Base-by-base conservation (phyloP, 2,797 vertebrate genomes). In the Mormyrus hasselquistii region DNA sequence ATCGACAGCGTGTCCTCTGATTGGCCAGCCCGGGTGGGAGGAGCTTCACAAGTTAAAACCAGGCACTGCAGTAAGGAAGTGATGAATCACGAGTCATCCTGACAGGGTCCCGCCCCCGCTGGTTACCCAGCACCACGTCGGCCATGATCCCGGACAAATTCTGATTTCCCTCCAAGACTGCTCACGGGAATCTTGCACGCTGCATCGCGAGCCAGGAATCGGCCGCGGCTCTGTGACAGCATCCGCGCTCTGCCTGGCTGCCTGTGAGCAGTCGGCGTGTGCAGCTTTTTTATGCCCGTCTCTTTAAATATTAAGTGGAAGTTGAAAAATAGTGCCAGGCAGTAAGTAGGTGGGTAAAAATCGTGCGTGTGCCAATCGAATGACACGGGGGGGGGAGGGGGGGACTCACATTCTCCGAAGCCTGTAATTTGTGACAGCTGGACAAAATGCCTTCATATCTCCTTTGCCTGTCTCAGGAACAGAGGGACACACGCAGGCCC, bases 141-240 rank as follows among this genome's bases (percentile, higher is more conserved):
- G 73, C 73, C 73, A 41, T 76, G 73, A 76, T 76, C 73, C 73
- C 73, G 73, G 73, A 76, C 73, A 76, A 76, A 76, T 76, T 76
- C 73, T 76, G 73, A 76, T 41, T 44, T 76, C 34, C 38, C 73
- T 76, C 73, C 73, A 76, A 76, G 34, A 76, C 16, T 8, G 29
- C 73, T 76, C 38, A 19, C 73, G 73, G 73, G 73, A 76, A 41
- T 44, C 12, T 38, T 76, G 73, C 38, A 38, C 6, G 34, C 73
- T 1, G 29, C 38, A 38, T 9, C 34, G 12, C 12, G 14, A 76
- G 73, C 73, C 73, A 76, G 73, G 73, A 76, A 41, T 76, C 38
- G 29, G 34, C 73, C 14, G 5, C 62, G 25, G 62, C 62, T 69
- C 62, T 4, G 25, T 69, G 62, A 29, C 73, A 76, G 16, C 38